Evolutionary conservation across 2,113 vertebrate genomes (phyloP), one percentile per base, ranked within the genome.

Genomic region (Cryptomyrus ogoouensis): DNA sequence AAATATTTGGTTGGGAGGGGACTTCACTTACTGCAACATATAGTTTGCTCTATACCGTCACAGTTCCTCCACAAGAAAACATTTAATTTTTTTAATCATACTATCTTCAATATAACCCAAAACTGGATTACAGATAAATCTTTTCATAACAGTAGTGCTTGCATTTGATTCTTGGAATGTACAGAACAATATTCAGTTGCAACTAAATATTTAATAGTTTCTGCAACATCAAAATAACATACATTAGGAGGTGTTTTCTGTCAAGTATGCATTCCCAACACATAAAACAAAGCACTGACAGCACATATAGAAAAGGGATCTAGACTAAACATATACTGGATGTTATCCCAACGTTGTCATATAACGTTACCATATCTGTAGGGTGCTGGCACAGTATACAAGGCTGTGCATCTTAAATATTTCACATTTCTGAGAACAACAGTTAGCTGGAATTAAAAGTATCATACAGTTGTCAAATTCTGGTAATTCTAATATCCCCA

Each of bases 171-270:
- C 24, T 49, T 47, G 83, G 44, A 85, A 85, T 85, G 83, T 85
- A 86, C 44, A 50, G 24, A 86, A 49, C n/a, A 31, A 31, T 50
- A 27, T 46, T 94, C 95, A 96, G 96, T 95, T 96, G 95, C 95
- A 95, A 95, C 96, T 94, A 96, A 70, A 66, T 70, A 46, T 44
- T 27, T 46, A 66, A 66, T n/a, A 70, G 10, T 42, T n/a, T 62
- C 46, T 88, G 56, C 31, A 53, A 87, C 27, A 17, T 39, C 27
- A 87, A 87, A 87, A 87, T 56, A 52, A 87, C 39, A 88, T 70
- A 62, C 53, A 88, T n/a, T 70, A 39, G 44, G 47, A 70, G 35
- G 62, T 46, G n/a, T 70, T 19, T 47, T 47, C 53, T 88, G 58
- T 74, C 21, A 66, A 74, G 88, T 74, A 24, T 49, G 88, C 56